phyloP scores from a whole-genome alignment of 2,797 vertebrate genomes.

The Tiaroga cobitis region DNA sequence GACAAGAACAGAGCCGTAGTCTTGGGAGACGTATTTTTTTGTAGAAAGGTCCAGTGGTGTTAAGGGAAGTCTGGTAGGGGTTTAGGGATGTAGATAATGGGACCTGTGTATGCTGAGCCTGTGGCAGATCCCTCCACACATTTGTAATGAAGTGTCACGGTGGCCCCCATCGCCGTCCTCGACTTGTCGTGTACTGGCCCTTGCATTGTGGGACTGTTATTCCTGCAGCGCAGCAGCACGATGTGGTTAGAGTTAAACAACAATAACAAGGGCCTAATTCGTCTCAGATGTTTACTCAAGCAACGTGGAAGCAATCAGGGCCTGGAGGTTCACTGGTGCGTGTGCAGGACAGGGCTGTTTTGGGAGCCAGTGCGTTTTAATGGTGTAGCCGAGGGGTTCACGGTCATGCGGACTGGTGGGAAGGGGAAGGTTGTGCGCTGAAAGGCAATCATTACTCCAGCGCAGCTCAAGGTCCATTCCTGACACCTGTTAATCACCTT shows the following conservation, averaged over 20 bases:
- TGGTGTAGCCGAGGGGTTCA: constrained; percentile 43
- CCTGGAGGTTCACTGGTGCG: constrained; percentile 49
- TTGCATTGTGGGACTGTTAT: constrained; percentile 60
- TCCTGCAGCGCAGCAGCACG: constrained; percentile 49
- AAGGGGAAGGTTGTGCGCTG: constrained; percentile 22
- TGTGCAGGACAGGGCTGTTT: constrained; percentile 55
- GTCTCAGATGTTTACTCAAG: constrained; percentile 70
- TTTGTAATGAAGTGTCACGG: constrained; percentile 60
- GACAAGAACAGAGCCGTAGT: constrained; percentile 56
- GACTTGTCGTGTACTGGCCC: constrained; percentile 55
- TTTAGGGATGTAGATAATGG: constrained; percentile 52
- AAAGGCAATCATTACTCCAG: constrained; percentile 45
- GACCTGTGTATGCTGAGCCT: constrained; percentile 52
- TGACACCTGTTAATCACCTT: constrained; percentile 76
- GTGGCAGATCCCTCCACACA: constrained; percentile 44
- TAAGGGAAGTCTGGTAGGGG: constrained; percentile 35
- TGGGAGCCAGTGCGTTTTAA: constrained; percentile 56
- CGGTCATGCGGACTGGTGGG: constrained; percentile 26
- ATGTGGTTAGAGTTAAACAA: constrained; percentile 65
- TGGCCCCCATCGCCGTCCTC: constrained; percentile 44
- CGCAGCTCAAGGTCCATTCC: constrained; percentile 47
- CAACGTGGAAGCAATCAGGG: constrained; percentile 66
- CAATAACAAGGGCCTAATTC: constrained; percentile 68
- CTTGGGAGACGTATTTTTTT: constrained; percentile 40
- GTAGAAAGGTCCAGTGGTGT: constrained; percentile 40